Percentiles rank a stretch among this genome's conserved stretches.
These are phyloP conservation scores for Agrotis puta DNA, from an alignment of 2,888 invertebrate species.

Conservation along the genomic window DNA sequence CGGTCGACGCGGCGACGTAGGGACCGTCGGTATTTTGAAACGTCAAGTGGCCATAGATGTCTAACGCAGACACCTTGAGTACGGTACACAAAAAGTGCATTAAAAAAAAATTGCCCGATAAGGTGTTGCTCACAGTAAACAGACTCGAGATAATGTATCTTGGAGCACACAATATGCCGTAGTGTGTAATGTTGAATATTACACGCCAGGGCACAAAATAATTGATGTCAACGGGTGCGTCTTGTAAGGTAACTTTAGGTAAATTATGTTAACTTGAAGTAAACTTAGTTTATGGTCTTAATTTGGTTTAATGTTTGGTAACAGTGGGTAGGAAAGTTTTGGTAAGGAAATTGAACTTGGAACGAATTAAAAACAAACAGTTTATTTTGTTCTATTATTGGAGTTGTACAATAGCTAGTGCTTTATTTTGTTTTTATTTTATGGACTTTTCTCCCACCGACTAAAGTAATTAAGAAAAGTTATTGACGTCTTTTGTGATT, in stretches of 20 bases:
- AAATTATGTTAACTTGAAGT: slow-evolving; percentile 29
- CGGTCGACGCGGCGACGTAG: too few relatives aligned
- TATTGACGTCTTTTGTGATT: too few relatives aligned
- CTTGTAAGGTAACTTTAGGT: slow-evolving; percentile 52
- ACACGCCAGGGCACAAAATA: slow-evolving; percentile 38
- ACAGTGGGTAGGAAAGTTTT: not conserved
- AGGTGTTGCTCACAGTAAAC: slow-evolving; percentile 65
- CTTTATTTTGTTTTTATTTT: too few relatives aligned
- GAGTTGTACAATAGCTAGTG: too few relatives aligned
- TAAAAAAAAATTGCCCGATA: slow-evolving; percentile 58
- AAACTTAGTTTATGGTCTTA: slow-evolving; percentile 22
- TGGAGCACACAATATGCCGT: slow-evolving; percentile 28
- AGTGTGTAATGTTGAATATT: slow-evolving; percentile 17
- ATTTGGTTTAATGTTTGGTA: slow-evolving; percentile 29
- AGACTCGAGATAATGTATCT: slow-evolving; percentile 58
- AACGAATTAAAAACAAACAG: too few relatives aligned
- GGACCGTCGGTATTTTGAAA: too few relatives aligned
- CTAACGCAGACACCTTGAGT: too few relatives aligned
- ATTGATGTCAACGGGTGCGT: slow-evolving; percentile 64
- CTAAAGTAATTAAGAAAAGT: too few relatives aligned
- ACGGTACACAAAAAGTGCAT: too few relatives aligned
- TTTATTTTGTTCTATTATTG: too few relatives aligned
- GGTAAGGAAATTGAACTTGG: not conserved
- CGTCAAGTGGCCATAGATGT: too few relatives aligned
- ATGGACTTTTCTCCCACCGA: too few relatives aligned